phyloP scores from a whole-genome alignment of 2,888 invertebrate species.

The Leptopilina myrica region DNA sequence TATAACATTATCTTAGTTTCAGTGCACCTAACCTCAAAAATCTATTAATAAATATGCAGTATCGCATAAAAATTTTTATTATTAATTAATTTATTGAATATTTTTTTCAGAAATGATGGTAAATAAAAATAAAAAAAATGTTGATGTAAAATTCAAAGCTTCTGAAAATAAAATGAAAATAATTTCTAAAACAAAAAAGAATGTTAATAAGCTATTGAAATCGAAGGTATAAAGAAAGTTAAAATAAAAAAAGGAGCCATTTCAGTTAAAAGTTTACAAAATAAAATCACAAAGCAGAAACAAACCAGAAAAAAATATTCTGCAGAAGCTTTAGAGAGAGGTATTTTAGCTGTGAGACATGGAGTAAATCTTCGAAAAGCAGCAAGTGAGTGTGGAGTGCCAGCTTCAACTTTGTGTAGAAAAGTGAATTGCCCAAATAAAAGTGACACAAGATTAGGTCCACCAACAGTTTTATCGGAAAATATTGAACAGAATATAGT shows the following conservation, averaged over 20 bases:
- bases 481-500: conserved; percentile 50
- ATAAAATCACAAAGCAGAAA: neutral
- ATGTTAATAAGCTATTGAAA: neutral
- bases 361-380: neutral
- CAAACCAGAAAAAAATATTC: neutral
- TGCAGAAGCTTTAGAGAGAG: neutral
- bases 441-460: conserved; percentile 31
- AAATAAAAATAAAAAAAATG: too few relatives aligned
- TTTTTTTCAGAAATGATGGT: too few relatives aligned
- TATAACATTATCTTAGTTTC: neutral
- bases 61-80: neutral
- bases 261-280: neutral
- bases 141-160: too few relatives aligned
- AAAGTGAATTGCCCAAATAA: neutral
- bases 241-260: neutral
- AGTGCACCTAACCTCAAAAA: neutral
- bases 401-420: conserved; percentile 11
- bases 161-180: too few relatives aligned
- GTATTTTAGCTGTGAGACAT: neutral
- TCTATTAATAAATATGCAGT: neutral
- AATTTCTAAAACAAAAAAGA: too few relatives aligned
- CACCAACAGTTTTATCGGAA: conserved; percentile 44
- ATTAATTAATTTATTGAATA: neutral
- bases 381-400: neutral
- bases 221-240: neutral